Percentiles rank a stretch among this genome's conserved stretches.
These are phyloP conservation scores for Micropoecilia bifurca DNA, from an alignment of 2,797 vertebrate genomes.

Conservation along the genomic window DNA sequence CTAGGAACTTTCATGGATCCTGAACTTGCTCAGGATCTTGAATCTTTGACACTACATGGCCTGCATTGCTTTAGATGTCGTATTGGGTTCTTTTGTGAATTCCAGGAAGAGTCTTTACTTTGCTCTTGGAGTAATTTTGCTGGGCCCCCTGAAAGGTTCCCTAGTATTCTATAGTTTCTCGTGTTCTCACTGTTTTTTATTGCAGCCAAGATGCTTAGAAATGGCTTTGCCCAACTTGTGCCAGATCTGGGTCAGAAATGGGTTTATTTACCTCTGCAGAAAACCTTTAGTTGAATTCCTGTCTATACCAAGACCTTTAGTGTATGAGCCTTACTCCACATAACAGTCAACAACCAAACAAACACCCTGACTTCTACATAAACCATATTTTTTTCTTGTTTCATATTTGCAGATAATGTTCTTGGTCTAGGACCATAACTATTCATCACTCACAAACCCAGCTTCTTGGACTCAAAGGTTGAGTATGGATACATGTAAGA, in stretches of 20 bases:
- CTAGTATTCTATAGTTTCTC: background rate
- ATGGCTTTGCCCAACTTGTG: background rate
- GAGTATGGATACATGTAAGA: background rate
- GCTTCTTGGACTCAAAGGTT: too few relatives aligned
- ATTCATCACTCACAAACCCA: background rate
- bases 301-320: background rate
- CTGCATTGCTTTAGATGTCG: background rate
- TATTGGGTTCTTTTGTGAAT: background rate
- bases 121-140: background rate
- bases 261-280: background rate
- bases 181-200: background rate
- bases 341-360: background rate
- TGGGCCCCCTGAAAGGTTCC: background rate
- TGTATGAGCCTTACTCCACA: background rate
- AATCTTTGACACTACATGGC: background rate
- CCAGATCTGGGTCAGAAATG: background rate
- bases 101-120: background rate
- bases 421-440: background rate
- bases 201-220: background rate
- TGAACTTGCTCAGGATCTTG: background rate
- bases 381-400: background rate
- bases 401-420: background rate
- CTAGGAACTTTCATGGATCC: background rate
- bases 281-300: background rate
- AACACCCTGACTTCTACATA: background rate